Evolutionary conservation across 1,140 invertebrate genomes (phyloP), one percentile per base, ranked within the genome.

Genomic region (Drosophila dunni): DNA sequence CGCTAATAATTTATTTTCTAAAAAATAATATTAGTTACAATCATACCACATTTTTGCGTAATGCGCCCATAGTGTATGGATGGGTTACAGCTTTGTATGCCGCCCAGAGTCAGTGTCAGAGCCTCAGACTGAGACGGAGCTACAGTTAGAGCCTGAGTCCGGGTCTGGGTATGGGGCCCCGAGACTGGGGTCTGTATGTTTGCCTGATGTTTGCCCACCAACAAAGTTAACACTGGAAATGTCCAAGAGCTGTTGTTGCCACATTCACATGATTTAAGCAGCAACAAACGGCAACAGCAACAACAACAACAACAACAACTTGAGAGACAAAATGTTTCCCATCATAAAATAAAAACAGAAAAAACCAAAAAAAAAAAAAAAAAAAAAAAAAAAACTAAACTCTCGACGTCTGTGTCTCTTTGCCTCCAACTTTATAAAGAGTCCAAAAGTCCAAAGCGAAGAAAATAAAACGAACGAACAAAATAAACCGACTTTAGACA

Each of bases 251-350:
- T 72, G 81, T 81, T 85, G 82, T 84, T 84, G 82, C 82, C 82
- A 86, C 82, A 84, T 78, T 83, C 79, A 83, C 72, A 86, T 86
- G 83, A 88, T 79, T 86, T 88, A 79, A 77, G 83, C 83, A 78
- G 79, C 81, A 83, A 77, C 63, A 29, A 58, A 66, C 69, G 11
- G 9, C 61, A 63, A 20, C 60, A 63, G 24, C 57, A 53, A 7
- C 56, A 61, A 42, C 57, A 17, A 34, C 45, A 64, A 9, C 62
- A 53, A 50, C 64, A 70, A 57, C 45, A 67, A 53, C 62, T 34
- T n/a, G 24, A n/a, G 54, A 62, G 53, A 70, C 65, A 75, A 82
- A 86, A 88, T 89, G 79, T 88, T 88, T 88, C 83, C 83, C 83
- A 88, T 88, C 83, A 88, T 89, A 88, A 88, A 81, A 86, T 70